phyloP scores from a whole-genome alignment of 2,113 vertebrate genomes.

The Rhinichthys klamathensis region DNA sequence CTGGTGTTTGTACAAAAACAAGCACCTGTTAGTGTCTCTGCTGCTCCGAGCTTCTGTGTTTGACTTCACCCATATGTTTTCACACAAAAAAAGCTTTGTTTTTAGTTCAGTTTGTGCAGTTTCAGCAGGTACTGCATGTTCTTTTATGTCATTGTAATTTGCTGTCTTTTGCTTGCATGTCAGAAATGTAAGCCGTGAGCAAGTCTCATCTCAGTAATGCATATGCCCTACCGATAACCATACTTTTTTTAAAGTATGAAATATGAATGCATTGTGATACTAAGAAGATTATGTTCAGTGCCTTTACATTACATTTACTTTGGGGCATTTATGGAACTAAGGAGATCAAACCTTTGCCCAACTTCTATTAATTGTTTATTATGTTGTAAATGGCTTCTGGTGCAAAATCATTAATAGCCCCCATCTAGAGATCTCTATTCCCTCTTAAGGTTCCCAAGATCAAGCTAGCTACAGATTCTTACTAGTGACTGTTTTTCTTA shows the following conservation, averaged over 20 bases:
- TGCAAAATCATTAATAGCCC: too few species aligned
- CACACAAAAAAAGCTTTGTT: conserved; percentile 15
- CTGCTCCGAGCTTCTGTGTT: background rate
- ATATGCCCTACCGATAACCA: too few species aligned
- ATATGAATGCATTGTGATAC: too few species aligned
- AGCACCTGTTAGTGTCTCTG: conserved; percentile 12
- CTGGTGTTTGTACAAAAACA: conserved; percentile 33
- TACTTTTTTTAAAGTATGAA: too few species aligned
- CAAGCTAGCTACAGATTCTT: background rate
- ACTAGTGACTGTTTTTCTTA: background rate
- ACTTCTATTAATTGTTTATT: too few species aligned
- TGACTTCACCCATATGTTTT: background rate
- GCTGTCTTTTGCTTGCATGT: background rate
- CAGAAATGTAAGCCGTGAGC: background rate
- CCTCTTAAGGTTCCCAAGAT: too few species aligned
- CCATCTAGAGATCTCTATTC: too few species aligned
- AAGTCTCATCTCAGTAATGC: background rate
- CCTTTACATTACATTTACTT: too few species aligned
- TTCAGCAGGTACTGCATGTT: background rate
- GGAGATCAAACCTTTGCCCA: too few species aligned
- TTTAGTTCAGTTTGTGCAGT: conserved; percentile 6
- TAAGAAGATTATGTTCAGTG: too few species aligned
- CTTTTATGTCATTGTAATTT: background rate
- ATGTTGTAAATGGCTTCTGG: too few species aligned
- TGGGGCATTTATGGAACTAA: too few species aligned